Percentiles rank a stretch among this genome's conserved stretches.
Conservation (phyloP, 2,113 vertebrate species). For the Sapajus apella region DNA sequence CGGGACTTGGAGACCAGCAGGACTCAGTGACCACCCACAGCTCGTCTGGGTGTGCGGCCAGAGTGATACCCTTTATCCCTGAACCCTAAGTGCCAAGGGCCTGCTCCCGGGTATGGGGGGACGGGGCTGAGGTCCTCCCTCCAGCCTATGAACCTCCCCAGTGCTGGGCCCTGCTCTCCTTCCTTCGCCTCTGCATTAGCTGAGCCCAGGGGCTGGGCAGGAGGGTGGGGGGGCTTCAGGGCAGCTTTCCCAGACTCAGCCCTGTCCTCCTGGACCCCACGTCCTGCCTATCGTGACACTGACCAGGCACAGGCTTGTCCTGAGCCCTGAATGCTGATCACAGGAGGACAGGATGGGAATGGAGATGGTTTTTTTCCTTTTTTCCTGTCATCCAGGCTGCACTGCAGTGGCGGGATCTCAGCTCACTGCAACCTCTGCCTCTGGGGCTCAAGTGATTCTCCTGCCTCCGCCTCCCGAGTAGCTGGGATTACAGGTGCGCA, state of each 20-base stretch:
- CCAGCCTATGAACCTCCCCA: neutral
- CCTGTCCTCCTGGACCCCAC: neutral
- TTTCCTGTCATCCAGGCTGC: too few relatives aligned
- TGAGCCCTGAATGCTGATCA: neutral
- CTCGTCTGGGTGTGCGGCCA: too few relatives aligned
- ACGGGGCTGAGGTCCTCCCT: neutral
- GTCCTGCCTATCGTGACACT: neutral
- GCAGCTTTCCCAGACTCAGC: neutral
- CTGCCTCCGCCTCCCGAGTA: too few relatives aligned
- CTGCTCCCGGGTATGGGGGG: neutral
- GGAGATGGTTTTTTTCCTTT: too few relatives aligned
- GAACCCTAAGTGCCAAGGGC: neutral
- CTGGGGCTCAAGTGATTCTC: too few relatives aligned
- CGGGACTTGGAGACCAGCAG: neutral
- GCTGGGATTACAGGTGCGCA: too few relatives aligned
- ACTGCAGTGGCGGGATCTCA: too few relatives aligned
- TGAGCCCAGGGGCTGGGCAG: neutral
- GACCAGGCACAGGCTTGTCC: neutral
- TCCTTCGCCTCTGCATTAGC: neutral
- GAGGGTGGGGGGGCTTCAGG: neutral
- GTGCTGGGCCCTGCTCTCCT: neutral
- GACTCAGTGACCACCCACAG: too few relatives aligned
- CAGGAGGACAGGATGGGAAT: fast-evolving
- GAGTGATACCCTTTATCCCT: neutral
- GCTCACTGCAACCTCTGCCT: too few relatives aligned